Percentiles rank a stretch among this genome's conserved stretches.
Evolutionary conservation across 2,888 invertebrate genomes (phyloP).

Genomic region (Apomyelois bistriatella): DNA sequence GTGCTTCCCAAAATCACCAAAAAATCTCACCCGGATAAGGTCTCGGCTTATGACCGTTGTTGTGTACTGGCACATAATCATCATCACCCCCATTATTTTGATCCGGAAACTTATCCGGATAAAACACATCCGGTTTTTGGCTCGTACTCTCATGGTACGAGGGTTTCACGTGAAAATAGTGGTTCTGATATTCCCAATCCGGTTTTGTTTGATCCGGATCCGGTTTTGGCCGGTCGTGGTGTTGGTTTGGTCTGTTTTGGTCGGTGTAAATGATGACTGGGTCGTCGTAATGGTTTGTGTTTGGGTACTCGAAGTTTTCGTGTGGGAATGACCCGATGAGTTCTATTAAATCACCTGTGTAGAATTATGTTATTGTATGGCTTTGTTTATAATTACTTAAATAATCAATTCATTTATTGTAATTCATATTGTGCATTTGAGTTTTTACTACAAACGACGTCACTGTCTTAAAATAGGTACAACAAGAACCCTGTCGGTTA

Average conservation of each 20-base stretch:
- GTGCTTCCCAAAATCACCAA: constrained; percentile 8
- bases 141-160: constrained; percentile 70
- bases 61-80: constrained; percentile 70
- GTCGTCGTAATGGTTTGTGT: constrained; percentile 70
- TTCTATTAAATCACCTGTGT: constrained; percentile 76
- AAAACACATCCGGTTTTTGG: constrained; percentile 11
- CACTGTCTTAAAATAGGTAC: no score
- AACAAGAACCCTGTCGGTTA: no score
- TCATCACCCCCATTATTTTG: constrained; percentile 50
- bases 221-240: constrained; percentile 40
- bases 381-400: neutral
- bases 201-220: constrained; percentile 41
- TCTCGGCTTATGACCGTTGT: constrained; percentile 51
- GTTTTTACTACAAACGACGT: no score
- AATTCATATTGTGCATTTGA: no score
- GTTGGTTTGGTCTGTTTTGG: constrained; percentile 53
- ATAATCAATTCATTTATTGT: no score
- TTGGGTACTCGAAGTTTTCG: constrained; percentile 68
- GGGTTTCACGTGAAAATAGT: constrained; percentile 72
- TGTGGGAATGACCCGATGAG: constrained; percentile 74
- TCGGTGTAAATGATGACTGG: constrained; percentile 75
- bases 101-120: constrained; percentile 11
- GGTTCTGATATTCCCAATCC: constrained; percentile 53
- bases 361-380: constrained; percentile 25
- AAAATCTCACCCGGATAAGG: constrained; percentile 70